phyloP scores from a whole-genome alignment of 2,113 vertebrate genomes.

The Lycaon pictus region DNA sequence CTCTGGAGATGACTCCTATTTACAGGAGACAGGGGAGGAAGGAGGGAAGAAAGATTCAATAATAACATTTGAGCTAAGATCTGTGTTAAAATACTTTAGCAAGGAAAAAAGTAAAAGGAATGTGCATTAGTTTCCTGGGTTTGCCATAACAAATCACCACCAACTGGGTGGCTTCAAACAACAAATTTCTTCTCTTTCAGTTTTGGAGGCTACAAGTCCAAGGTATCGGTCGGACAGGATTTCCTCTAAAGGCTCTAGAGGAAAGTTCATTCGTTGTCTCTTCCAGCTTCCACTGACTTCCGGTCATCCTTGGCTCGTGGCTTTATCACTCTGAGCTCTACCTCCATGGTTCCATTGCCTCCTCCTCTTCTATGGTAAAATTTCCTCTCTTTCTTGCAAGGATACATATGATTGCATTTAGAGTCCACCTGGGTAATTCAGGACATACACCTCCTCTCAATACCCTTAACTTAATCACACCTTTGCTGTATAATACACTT shows the following conservation, averaged over 20 bases:
- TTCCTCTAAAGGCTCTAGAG: not conserved
- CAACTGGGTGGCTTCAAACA: not conserved
- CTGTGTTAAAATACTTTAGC: slow-evolving; percentile 18
- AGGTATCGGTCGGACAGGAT: not conserved
- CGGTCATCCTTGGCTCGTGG: not conserved
- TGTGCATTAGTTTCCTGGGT: not conserved
- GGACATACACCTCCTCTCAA: not conserved
- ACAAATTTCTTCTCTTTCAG: not conserved
- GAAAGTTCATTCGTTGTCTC: not conserved
- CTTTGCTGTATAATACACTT: not conserved
- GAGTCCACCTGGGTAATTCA: not conserved
- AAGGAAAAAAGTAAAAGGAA: not conserved
- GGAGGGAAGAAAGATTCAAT: not conserved
- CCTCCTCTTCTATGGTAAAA: not conserved
- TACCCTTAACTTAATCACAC: not conserved
- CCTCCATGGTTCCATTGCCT: not conserved
- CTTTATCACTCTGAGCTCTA: not conserved
- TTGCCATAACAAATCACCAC: not conserved
- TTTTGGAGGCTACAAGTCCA: not conserved
- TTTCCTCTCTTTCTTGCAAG: not conserved
- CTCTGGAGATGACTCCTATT: not conserved
- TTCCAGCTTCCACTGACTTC: not conserved
- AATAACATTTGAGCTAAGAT: not conserved
- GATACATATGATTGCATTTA: not conserved
- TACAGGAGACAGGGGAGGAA: not conserved